Evolutionary conservation across 2,888 invertebrate species (phyloP).

Genomic region (Priocnemis perturbator): DNA sequence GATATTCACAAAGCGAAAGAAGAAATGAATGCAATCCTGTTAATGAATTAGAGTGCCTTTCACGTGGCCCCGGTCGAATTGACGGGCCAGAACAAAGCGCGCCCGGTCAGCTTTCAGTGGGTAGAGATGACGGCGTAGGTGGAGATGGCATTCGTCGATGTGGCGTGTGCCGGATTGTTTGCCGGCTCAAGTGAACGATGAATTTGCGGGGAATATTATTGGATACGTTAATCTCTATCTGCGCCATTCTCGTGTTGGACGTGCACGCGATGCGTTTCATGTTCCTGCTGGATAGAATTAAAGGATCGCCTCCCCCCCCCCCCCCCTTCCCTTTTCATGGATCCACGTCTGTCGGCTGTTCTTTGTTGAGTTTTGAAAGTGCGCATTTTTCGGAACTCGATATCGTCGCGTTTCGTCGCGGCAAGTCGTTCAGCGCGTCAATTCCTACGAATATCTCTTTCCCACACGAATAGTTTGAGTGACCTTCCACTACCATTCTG

Average conservation of each 20-base stretch:
- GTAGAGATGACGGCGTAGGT: not conserved
- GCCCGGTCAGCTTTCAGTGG: not conserved
- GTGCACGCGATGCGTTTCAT: too few relatives aligned
- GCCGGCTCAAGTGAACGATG: not conserved
- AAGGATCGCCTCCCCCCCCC: too few relatives aligned
- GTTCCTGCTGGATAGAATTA: too few relatives aligned
- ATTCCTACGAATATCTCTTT: not conserved
- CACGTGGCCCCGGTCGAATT: not conserved
- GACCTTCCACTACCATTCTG: slow-evolving; percentile 32
- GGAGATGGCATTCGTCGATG: not conserved
- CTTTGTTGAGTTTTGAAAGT: too few relatives aligned
- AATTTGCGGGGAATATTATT: not conserved
- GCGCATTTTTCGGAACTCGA: too few relatives aligned
- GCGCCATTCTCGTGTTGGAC: too few relatives aligned
- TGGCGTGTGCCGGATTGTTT: too few relatives aligned
- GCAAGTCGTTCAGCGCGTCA: not conserved
- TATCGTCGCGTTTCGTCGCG: too few relatives aligned
- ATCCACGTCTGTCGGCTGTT: too few relatives aligned
- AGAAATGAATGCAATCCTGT: slow-evolving; percentile 1
- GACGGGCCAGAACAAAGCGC: not conserved
- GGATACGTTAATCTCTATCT: too few relatives aligned
- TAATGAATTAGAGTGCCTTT: slow-evolving; percentile 4
- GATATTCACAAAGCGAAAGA: not conserved
- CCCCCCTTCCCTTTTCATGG: too few relatives aligned
- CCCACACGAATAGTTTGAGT: slow-evolving; percentile 16